Evolutionary conservation across 1,140 invertebrate genomes (phyloP), one percentile per base, ranked within the genome.

Genomic region (Pectinophora gossypiella): DNA sequence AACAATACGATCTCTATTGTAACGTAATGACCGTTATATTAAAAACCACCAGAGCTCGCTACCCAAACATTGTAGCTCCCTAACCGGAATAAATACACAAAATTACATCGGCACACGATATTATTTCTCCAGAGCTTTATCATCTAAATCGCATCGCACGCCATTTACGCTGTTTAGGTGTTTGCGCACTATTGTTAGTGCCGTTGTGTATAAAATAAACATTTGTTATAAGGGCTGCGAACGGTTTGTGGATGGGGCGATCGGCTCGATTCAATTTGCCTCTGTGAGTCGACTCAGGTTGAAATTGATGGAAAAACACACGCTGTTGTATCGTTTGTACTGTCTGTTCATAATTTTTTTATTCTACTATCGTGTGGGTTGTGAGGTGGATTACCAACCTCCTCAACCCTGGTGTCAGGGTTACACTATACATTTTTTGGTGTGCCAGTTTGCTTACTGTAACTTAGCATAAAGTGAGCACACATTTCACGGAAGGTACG

Each of bases 191-290:
- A 87, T 87, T 87, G 84, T 87, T 81, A 87, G 80, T 82, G 83
- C 76, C 81, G 77, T 77, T 87, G 81, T 85, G 84, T 87, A 87
- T 87, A 87, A 87, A 85, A 87, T 87, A 85, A 87, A 87, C 83
- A 87, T 87, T 87, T 85, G 83, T 86, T 86, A 86, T 77, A 66
- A 18, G 19, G 49, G 36, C n/a, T 20, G 49, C 3, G 9, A 47
- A 32, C 3, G 45, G 42, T 6, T 15, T 3, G 12, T 5, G 32
- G 22, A 23, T 23, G 22, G 10, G 22, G 22, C 10, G 35, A 6
- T 38, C n/a, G 35, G n/a, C 35, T 13, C 35, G 13, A 3, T 38
- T 38, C 4, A 9, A 38, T 38, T 15, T 38, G 35, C 3, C 13
- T 38, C 35, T 23, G 22, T 23, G 22, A 23, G 22, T 23, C 10